phyloP scores from a whole-genome alignment of 2,797 vertebrate species.

The Mormyrops attenuatus region DNA sequence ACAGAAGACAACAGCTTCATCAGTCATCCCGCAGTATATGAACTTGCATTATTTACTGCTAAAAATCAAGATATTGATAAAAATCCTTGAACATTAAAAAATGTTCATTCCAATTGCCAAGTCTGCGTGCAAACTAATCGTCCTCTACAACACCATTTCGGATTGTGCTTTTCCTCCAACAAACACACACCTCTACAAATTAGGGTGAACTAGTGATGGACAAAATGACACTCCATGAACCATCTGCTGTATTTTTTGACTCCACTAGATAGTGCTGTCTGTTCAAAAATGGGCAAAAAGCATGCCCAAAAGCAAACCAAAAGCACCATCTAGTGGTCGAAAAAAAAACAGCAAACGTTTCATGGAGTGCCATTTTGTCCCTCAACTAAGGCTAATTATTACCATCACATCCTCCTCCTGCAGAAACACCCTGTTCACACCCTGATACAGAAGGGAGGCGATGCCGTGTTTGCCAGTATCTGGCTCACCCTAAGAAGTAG shows the following conservation, averaged over 20 bases:
- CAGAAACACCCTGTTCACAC: not conserved
- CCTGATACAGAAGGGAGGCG: not conserved
- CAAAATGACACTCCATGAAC: not conserved
- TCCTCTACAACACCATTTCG: not conserved
- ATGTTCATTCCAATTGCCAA: not conserved
- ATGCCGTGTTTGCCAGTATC: not conserved
- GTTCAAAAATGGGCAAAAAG: not conserved
- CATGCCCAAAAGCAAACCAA: not conserved
- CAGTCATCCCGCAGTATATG: not conserved
- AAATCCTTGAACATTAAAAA: not conserved
- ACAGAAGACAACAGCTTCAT: not conserved
- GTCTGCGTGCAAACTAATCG: not conserved
- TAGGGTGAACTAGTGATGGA: not conserved
- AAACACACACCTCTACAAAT: not conserved
- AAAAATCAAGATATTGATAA: not conserved
- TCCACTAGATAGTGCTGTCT: not conserved
- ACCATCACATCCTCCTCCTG: not conserved
- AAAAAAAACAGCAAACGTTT: too few species aligned
- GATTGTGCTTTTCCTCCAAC: not conserved
- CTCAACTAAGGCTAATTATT: not conserved
- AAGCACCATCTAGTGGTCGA: not conserved
- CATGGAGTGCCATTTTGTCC: not conserved
- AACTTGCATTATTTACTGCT: not conserved
- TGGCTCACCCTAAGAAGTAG: slow-evolving; percentile 87
- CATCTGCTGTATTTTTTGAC: not conserved